Base-by-base conservation (phyloP, 2,797 vertebrate genomes). In the Anisognathus igniventris region DNA sequence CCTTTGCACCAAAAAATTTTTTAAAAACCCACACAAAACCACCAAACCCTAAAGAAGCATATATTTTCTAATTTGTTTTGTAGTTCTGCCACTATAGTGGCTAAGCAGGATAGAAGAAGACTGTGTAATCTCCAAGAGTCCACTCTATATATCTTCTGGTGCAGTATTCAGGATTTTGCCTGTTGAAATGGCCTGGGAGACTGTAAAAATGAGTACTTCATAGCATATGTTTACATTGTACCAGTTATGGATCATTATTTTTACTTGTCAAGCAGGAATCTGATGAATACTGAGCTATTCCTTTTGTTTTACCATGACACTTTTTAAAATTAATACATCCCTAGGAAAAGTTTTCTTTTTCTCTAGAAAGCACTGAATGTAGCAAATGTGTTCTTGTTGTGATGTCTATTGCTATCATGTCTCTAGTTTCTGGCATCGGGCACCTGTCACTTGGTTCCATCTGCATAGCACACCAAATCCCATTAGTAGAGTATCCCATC, bases 51-150 rank as follows among this genome's bases (percentile, higher is more conserved):
- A 51, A 88, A 76, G 67, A 90, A 90, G 42, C 44, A 24, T 33
- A 16, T 78, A 84, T 96, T 92, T 97, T 92, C 83, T 68, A 93
- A 92, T 64, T 93, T 57, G 23, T 93, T 96, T 94, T 88, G 65
- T 91, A 79, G 58, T 73, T 97, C 72, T 94, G 67, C 39, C 30
- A 24, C 83, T 71, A 23, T 53, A 75, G 64, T 39, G 30, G 31
- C 62, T 96, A 91, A 83, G 67, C 31, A 62, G 16, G 78, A 74
- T 72, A 83, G 47, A 25, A 82, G 30, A 53, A 90, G 48, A 67
- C n/a, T 5, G 1, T 23, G 48, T n/a, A 42, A 91, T 95, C 78
- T 97, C 91, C 18, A 60, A 61, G 70, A 97, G 93, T 64, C 89
- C 77, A 58, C 57, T 87, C 65, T 72, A 3, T 66, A 35, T 76